Evolutionary conservation across 2,797 vertebrate species (phyloP).

Genomic region (Danio kyathit): DNA sequence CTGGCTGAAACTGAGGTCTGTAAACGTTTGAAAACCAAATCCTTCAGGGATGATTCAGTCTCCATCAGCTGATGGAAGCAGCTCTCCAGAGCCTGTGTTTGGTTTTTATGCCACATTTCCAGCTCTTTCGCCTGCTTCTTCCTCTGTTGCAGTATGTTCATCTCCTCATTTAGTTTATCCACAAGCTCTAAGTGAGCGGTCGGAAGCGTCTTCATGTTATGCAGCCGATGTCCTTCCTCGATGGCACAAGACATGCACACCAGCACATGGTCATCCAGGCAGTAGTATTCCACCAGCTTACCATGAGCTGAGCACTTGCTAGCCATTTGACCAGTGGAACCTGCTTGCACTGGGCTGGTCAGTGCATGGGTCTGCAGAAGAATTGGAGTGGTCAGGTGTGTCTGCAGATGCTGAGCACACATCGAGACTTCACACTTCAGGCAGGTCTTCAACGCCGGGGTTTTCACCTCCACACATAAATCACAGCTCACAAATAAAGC

Average conservation of each 20-base stretch:
- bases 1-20: slow-evolving; percentile 69
- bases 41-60: slow-evolving; percentile 57
- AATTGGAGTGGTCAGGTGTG: slow-evolving; percentile 71
- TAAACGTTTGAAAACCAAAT: slow-evolving; percentile 61
- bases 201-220: slow-evolving; percentile 74
- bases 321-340: slow-evolving; percentile 31
- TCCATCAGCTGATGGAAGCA: slow-evolving; percentile 64
- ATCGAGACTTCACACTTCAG: slow-evolving; percentile 79
- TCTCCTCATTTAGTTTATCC: slow-evolving; percentile 59
- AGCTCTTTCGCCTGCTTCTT: slow-evolving; percentile 48
- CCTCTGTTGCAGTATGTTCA: slow-evolving; percentile 52
- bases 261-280: slow-evolving; percentile 68
- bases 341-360: slow-evolving; percentile 65
- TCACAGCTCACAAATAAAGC: slow-evolving; percentile 61
- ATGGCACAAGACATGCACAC: slow-evolving; percentile 74
- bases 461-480: slow-evolving; percentile 64
- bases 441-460: slow-evolving; percentile 72
- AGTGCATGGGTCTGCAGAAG: slow-evolving; percentile 72
- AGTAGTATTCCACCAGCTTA: slow-evolving; percentile 75
- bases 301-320: slow-evolving; percentile 69
- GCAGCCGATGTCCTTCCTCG: slow-evolving; percentile 70
- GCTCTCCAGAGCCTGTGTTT: slow-evolving; percentile 60
- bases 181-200: slow-evolving; percentile 70
- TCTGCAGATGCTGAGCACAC: slow-evolving; percentile 73
- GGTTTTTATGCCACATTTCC: slow-evolving; percentile 66